Percentiles rank a stretch among this genome's conserved stretches.
phyloP scores from a whole-genome alignment of 1,140 invertebrate species.

The Scaptodrosophila lebanonensis region DNA sequence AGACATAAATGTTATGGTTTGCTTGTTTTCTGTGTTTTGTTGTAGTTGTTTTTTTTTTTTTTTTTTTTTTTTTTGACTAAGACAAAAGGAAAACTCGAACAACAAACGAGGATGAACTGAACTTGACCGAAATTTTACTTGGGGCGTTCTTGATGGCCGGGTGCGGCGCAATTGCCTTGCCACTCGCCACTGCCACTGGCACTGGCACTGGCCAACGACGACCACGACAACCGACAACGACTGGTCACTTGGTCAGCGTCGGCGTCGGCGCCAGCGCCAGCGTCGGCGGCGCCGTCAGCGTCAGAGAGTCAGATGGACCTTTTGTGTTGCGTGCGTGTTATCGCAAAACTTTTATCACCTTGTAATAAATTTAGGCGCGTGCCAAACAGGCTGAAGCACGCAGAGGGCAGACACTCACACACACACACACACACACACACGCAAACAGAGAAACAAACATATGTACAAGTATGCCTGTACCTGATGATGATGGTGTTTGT shows the following conservation, averaged over 20 bases:
- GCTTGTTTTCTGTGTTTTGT: neutral
- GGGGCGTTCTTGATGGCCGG: conserved; percentile 7
- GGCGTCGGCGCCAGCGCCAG: neutral
- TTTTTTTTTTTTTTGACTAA: neutral
- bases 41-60: neutral
- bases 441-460: too few species aligned
- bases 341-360: conserved; percentile 32
- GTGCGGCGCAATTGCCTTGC: too few species aligned
- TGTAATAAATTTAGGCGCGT: conserved; percentile 32
- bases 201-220: conserved; percentile 2
- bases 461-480: too few species aligned
- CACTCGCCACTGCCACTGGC: too few species aligned
- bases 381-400: conserved; percentile 2
- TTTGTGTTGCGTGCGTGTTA: conserved; percentile 20
- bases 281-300: neutral
- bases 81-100: conserved; percentile 3
- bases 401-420: neutral
- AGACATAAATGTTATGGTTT: conserved; percentile 5
- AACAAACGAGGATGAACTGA: conserved; percentile 21
- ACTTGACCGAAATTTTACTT: conserved; percentile 19
- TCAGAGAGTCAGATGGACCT: conserved; percentile 10
- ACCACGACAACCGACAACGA: neutral
- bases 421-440: neutral
- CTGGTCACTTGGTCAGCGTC: neutral
- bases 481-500: too few species aligned